Conservation (phyloP, 2,113 vertebrate genomes). For the Fulica atra region DNA sequence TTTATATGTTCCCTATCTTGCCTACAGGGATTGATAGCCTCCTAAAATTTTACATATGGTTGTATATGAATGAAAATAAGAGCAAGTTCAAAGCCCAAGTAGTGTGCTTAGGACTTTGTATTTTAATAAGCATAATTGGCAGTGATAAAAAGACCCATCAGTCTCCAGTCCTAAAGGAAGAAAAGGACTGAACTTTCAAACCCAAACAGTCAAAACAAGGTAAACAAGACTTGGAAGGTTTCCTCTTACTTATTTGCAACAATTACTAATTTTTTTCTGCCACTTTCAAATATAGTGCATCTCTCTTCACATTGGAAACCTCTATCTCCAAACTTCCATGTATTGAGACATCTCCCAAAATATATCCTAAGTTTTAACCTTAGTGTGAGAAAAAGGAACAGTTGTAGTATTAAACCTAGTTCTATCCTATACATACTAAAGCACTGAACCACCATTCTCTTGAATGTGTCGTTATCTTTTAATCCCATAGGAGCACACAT, state of each 20-base stretch:
- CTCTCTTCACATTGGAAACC: neutral
- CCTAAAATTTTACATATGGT: conserved; percentile 38
- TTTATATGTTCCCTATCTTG: neutral
- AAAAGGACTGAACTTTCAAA: conserved; percentile 21
- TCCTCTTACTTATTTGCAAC: neutral
- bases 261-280: neutral
- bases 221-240: neutral
- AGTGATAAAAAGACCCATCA: neutral
- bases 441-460: neutral
- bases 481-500: neutral
- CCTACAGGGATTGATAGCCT: neutral
- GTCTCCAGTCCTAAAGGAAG: neutral
- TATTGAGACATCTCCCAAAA: neutral
- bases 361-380: neutral
- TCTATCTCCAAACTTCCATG: neutral
- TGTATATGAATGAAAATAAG: conserved; percentile 50
- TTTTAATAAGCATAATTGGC: conserved; percentile 18
- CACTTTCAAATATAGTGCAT: neutral
- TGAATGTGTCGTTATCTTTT: neutral
- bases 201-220: neutral
- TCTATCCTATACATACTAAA: neutral
- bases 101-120: neutral
- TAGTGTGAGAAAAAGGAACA: neutral
- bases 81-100: conserved; percentile 52
- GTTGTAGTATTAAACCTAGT: neutral